Evolutionary conservation across 2,113 vertebrate genomes (phyloP), one percentile per base, ranked within the genome.

Genomic region (Hydrolagus affinis): DNA sequence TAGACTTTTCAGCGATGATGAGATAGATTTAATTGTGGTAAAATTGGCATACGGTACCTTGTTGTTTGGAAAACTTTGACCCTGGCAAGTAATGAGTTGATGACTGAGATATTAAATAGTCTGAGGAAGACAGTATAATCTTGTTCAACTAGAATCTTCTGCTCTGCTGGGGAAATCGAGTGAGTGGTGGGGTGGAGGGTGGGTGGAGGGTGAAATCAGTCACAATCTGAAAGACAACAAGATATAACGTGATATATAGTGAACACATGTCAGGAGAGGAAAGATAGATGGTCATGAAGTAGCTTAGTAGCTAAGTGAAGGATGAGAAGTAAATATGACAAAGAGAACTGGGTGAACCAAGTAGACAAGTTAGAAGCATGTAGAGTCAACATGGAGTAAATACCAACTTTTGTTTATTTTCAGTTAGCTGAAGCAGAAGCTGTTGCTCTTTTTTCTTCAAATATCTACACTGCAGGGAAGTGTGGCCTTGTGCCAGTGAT

Each of bases 341-440:
- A 44, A 44, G 44, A 44, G 44, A 44, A 44, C 44, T 44, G 44
- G 44, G 44, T 44, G 6, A 44, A 44, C 44, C 44, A 44, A 44
- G 44, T 44, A 6, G 6, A 44, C 44, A 44, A 44, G 44, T 6
- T 44, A 44, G 44, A 6, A 6, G 2, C 44, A 44, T 6, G 44
- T 44, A 44, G 44, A 44, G 0, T 6, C 11, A 8, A 0, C 0
- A 0, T 0, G 8, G 25, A 0, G 0, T 28, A 0, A 0, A 70
- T 68, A 83, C 19, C 28, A 17, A 66, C 15, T 83, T 30, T 68
- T 28, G 14, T 28, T 87, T 44, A 44, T 44, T 89, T 89, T 77
- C 89, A 99, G 97, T 92, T 91, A 87, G 90, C 90, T 77, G 94
- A 97, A 75, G 95, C 95, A 1, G 97, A 98, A 62, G 95, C 94